Evolutionary conservation across 2,113 vertebrate species (phyloP).

Genomic region (Strix aluco): DNA sequence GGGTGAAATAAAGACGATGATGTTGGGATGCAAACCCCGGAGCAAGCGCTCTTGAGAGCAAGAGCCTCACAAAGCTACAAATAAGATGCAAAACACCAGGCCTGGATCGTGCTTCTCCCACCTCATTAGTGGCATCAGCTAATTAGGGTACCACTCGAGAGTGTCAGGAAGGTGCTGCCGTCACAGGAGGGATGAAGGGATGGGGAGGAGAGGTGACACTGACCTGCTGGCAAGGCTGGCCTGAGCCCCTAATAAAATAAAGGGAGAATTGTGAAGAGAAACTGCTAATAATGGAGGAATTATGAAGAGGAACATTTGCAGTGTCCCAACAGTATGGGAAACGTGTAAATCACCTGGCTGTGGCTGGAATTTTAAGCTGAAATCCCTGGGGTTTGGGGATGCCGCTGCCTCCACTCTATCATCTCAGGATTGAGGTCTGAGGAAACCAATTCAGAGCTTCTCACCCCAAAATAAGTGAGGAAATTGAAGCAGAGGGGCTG

Average conservation of each 20-base stretch:
- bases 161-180: neutral
- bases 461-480: neutral
- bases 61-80: neutral
- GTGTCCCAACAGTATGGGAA: fast-evolving
- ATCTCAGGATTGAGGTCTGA: fast-evolving
- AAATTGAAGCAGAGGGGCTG: neutral
- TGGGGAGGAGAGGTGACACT: neutral
- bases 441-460: neutral
- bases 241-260: fast-evolving
- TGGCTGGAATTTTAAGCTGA: neutral
- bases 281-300: neutral
- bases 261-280: neutral
- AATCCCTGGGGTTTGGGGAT: neutral
- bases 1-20: neutral
- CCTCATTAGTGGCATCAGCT: neutral
- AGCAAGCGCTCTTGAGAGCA: fast-evolving
- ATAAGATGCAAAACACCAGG: neutral
- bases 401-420: fast-evolving
- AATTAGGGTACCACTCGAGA: neutral
- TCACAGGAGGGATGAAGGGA: neutral
- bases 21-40: neutral
- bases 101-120: neutral
- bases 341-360: fast-evolving
- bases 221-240: neutral
- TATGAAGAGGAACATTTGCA: neutral